Evolutionary conservation across 2,888 invertebrate genomes (phyloP).

Genomic region (Leptopterna dolabrata): DNA sequence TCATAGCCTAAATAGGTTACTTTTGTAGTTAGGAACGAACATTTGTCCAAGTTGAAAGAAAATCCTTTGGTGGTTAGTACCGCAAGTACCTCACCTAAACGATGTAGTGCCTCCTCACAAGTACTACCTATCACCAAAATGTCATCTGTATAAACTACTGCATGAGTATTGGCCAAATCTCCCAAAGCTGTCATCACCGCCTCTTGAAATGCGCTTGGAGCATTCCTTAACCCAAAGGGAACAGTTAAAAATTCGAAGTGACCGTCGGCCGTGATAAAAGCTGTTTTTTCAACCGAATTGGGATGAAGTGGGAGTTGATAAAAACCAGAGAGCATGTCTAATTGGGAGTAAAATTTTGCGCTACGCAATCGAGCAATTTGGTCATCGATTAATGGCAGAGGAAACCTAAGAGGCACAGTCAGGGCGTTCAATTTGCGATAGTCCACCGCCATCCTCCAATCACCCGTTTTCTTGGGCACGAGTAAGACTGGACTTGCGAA

Average conservation of each 20-base stretch:
- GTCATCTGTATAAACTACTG: background rate
- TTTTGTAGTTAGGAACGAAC: background rate
- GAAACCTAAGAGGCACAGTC: background rate
- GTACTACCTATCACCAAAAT: background rate
- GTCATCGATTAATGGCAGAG: too few relatives aligned
- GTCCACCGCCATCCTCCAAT: conserved; percentile 18
- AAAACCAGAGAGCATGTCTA: background rate
- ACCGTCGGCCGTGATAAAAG: conserved; percentile 20
- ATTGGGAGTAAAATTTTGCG: too few relatives aligned
- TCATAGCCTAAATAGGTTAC: background rate
- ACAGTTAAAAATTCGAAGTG: too few relatives aligned
- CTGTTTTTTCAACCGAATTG: conserved; percentile 4
- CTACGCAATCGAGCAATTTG: too few relatives aligned
- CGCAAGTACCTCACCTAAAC: too few relatives aligned
- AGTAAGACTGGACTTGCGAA: too few relatives aligned
- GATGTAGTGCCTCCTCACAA: too few relatives aligned
- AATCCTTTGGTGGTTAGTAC: too few relatives aligned
- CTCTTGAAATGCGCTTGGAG: too few relatives aligned
- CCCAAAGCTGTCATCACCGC: background rate
- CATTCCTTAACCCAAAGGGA: too few relatives aligned
- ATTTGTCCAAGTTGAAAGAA: background rate
- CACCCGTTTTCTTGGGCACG: too few relatives aligned
- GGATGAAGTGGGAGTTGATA: conserved; percentile 31
- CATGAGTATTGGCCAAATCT: background rate
- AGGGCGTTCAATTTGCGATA: background rate